These are phyloP conservation scores for Cephalotes varians DNA, from an alignment of 2,888 invertebrate species.

Conservation along the genomic window DNA sequence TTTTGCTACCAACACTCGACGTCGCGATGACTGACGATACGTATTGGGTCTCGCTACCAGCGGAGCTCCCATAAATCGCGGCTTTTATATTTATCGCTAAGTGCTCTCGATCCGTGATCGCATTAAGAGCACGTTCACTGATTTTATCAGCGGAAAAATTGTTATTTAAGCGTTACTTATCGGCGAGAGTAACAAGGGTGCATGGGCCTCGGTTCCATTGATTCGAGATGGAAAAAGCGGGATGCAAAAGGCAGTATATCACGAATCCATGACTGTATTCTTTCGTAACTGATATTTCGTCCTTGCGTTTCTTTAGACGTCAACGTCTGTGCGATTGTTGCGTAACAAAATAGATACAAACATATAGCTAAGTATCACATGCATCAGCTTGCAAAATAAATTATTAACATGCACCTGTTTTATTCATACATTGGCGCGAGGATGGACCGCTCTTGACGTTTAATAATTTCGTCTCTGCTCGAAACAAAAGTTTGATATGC, in stretches of 20 bases:
- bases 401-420: constrained; percentile 16
- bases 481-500: neutral
- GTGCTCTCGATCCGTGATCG: constrained; percentile 24
- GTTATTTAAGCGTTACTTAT: neutral
- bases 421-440: neutral
- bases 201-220: neutral
- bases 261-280: neutral
- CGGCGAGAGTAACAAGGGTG: neutral
- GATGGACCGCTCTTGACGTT: neutral
- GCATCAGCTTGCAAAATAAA: constrained; percentile 27
- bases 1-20: constrained; percentile 60
- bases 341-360: constrained; percentile 9
- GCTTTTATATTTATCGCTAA: constrained; percentile 49
- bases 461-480: neutral
- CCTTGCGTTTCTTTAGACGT: neutral
- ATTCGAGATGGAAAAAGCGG: neutral
- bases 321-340: constrained; percentile 10
- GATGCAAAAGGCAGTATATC: neutral
- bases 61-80: constrained; percentile 24
- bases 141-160: constrained; percentile 26
- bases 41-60: constrained; percentile 56
- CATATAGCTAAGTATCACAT: constrained; percentile 1
- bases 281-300: constrained; percentile 23
- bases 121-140: neutral
- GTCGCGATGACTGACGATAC: constrained; percentile 61